Conservation (phyloP, 2,888 invertebrate genomes). For the Aethes cnicana region DNA sequence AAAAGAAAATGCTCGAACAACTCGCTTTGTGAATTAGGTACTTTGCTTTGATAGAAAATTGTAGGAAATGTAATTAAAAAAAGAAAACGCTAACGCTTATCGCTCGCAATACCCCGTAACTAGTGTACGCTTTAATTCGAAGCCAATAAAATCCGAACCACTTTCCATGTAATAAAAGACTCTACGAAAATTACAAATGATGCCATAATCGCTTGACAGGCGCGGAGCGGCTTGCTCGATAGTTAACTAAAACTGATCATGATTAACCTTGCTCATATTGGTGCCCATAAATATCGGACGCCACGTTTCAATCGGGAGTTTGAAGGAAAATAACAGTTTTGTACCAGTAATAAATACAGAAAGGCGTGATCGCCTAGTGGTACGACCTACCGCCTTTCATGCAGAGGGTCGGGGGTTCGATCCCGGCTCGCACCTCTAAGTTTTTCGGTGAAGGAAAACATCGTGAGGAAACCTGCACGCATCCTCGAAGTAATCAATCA, state of each 20-base stretch:
- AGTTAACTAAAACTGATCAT: constrained; percentile 29
- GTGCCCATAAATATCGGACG: constrained; percentile 19
- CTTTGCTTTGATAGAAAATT: no score
- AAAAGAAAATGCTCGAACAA: no score
- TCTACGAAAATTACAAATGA: constrained; percentile 28
- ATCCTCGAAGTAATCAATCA: no score
- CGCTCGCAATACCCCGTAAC: constrained; percentile 12
- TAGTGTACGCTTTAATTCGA: constrained; percentile 32
- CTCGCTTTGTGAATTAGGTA: no score
- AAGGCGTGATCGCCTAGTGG: no score
- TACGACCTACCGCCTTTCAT: no score
- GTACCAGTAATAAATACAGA: not conserved
- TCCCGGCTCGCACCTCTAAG: no score
- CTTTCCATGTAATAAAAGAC: constrained; percentile 28
- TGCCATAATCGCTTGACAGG: constrained; percentile 27
- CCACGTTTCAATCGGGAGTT: constrained; percentile 21
- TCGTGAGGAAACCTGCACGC: no score
- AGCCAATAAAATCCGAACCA: constrained; percentile 29
- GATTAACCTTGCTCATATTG: constrained; percentile 28
- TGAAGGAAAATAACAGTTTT: constrained; percentile 9
- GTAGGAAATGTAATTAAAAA: no score
- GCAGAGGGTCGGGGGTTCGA: no score
- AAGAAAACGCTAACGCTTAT: constrained; percentile 6
- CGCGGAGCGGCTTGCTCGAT: constrained; percentile 4
- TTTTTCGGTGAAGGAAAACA: no score